These are phyloP conservation scores for Myoxocephalus aenaeus DNA, from an alignment of 2,797 vertebrate genomes.

Conservation along the genomic window DNA sequence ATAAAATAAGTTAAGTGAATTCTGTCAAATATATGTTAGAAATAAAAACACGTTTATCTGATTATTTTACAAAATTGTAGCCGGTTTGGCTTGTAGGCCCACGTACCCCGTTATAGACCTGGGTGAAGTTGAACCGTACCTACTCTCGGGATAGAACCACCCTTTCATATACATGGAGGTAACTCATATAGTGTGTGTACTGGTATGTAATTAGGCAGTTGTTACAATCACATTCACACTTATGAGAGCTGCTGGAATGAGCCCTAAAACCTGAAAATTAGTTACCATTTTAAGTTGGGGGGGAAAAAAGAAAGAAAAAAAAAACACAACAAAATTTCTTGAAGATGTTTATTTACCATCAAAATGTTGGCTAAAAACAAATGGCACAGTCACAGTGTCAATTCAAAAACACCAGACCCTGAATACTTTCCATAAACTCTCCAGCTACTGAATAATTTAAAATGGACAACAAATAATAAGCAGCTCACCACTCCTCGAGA, in stretches of 20 bases:
- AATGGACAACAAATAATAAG: background rate
- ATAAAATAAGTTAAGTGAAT: too few relatives aligned
- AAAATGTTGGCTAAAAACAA: background rate
- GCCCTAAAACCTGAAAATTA: background rate
- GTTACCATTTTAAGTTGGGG: background rate
- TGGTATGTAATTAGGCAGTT: background rate
- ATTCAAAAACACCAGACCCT: background rate
- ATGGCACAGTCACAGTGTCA: background rate
- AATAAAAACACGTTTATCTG: background rate
- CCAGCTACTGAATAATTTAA: conserved; percentile 7
- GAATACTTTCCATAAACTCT: background rate
- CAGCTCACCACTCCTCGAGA: background rate
- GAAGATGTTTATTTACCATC: conserved; percentile 12
- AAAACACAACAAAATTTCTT: background rate
- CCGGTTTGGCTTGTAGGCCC: background rate
- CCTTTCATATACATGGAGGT: too few relatives aligned
- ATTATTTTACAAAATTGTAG: background rate
- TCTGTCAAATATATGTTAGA: too few relatives aligned
- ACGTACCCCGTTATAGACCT: background rate
- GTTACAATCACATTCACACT: background rate
- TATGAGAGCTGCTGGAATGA: background rate
- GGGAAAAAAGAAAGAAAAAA: background rate
- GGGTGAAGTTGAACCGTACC: background rate
- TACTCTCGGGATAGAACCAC: too few relatives aligned
- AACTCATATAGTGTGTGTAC: too few relatives aligned